Conservation (phyloP, 2,113 vertebrate species). For the Psilopogon haemacephalus region DNA sequence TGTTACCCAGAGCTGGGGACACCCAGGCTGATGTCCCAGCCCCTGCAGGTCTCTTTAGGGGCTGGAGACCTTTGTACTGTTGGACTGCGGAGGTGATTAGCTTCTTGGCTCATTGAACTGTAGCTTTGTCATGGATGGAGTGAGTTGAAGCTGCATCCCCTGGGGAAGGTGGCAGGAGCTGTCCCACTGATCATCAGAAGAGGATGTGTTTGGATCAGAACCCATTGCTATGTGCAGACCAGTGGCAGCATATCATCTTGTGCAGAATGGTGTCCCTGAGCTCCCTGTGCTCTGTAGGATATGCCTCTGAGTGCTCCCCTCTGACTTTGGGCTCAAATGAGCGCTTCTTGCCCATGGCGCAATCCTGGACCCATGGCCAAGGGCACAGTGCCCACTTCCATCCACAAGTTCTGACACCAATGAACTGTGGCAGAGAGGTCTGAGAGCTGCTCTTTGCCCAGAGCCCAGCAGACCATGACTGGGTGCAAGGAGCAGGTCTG, state of each 20-base stretch:
- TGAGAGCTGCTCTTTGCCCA: neutral
- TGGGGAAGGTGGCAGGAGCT: neutral
- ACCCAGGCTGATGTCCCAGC: neutral
- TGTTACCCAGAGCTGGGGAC: neutral
- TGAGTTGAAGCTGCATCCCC: accelerated
- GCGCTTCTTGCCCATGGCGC: accelerated
- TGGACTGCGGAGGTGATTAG: accelerated
- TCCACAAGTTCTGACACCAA: accelerated
- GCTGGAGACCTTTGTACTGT: neutral
- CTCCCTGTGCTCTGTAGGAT: neutral
- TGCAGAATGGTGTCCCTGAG: neutral
- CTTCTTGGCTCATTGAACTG: neutral
- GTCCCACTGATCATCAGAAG: neutral
- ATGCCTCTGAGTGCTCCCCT: accelerated
- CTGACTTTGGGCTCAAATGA: neutral
- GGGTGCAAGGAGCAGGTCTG: neutral
- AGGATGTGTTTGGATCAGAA: accelerated
- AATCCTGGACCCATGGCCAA: neutral
- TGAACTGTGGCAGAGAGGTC: accelerated
- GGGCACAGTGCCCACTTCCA: accelerated
- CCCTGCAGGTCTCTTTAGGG: neutral
- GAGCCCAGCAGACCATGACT: neutral
- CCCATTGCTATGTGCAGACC: accelerated
- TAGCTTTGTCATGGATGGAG: neutral
- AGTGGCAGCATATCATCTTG: accelerated